A percentile compares a stretch with the other conserved stretches of the same genome.
These are phyloP conservation scores for Myotis daubentonii DNA, from an alignment of 2,797 vertebrate species.

Conservation along the genomic window DNA sequence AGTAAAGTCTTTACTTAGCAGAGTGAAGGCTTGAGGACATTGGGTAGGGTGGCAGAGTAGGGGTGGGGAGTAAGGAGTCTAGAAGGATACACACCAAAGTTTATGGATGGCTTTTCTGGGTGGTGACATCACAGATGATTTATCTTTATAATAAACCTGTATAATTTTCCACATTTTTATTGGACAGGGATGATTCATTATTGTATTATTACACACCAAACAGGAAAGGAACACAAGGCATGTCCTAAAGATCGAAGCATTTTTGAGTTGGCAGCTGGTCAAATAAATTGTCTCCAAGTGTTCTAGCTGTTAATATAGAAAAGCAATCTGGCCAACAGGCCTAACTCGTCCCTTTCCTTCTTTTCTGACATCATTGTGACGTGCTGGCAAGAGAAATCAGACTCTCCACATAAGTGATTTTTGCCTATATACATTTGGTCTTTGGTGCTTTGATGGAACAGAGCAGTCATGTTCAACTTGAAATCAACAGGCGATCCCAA, in stretches of 20 bases:
- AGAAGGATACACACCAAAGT: background rate
- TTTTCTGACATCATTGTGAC: background rate
- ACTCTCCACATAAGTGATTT: background rate
- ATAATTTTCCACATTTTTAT: background rate
- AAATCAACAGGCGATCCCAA: background rate
- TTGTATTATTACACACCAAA: background rate
- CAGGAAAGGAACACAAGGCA: background rate
- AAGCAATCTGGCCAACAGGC: background rate
- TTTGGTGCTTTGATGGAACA: background rate
- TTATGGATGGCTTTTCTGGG: background rate
- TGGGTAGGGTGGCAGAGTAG: background rate
- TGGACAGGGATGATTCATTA: background rate
- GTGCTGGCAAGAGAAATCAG: background rate
- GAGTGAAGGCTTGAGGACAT: background rate
- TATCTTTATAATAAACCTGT: background rate
- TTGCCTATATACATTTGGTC: background rate
- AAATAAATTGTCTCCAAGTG: background rate
- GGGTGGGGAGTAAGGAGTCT: rapidly evolving
- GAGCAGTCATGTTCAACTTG: background rate
- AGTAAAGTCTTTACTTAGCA: background rate
- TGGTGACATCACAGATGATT: background rate
- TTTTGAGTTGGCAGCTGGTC: background rate
- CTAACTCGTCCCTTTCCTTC: background rate
- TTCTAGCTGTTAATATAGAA: background rate
- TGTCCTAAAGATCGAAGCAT: background rate